Conservation (phyloP, 2,888 invertebrate genomes). For the Cinara cedri region DNA sequence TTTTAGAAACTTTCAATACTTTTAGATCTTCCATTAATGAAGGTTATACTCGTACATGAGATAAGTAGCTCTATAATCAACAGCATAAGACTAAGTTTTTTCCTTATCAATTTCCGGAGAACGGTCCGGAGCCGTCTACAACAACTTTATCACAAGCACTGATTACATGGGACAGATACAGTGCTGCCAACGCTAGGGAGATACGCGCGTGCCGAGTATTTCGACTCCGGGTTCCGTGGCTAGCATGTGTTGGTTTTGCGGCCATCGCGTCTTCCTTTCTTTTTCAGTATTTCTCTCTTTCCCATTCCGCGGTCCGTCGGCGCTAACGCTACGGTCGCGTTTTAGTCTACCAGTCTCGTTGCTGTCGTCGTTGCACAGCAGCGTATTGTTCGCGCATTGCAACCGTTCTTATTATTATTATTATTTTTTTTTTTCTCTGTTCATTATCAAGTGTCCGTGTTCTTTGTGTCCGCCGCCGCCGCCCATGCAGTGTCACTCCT, state of each 20-base stretch:
- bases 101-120: too few relatives aligned
- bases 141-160: background rate
- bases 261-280: slow-evolving; percentile 52
- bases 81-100: too few relatives aligned
- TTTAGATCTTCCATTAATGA: too few relatives aligned
- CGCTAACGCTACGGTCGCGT: slow-evolving; percentile 40
- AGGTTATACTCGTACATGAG: too few relatives aligned
- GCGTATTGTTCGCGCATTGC: background rate
- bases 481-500: slow-evolving; percentile 40
- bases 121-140: too few relatives aligned
- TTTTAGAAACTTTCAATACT: too few relatives aligned
- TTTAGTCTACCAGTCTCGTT: background rate
- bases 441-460: slow-evolving; percentile 12
- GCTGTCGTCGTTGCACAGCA: background rate
- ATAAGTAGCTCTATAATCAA: too few relatives aligned
- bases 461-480: slow-evolving; percentile 37
- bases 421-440: slow-evolving; percentile 12
- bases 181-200: background rate
- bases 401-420: slow-evolving; percentile 7
- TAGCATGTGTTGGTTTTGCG: slow-evolving; percentile 31
- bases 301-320: slow-evolving; percentile 36
- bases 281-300: slow-evolving; percentile 27
- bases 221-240: background rate
- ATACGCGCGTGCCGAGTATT: background rate
- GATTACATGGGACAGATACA: background rate